Evolutionary conservation across 2,113 vertebrate species (phyloP).

Genomic region (Leucopsar rothschildi): DNA sequence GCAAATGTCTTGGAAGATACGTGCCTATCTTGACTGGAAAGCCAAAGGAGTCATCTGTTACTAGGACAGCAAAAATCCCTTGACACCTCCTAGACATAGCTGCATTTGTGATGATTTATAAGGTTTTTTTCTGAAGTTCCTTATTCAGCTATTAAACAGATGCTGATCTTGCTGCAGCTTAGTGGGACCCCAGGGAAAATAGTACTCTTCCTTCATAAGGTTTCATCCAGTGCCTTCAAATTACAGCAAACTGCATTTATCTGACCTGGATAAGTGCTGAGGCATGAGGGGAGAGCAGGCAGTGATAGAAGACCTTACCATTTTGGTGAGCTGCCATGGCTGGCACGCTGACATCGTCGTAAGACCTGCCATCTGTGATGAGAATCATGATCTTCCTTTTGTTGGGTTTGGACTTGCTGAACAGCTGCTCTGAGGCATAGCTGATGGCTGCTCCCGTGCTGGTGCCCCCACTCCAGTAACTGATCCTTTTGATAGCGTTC

Average conservation of each 20-base stretch:
- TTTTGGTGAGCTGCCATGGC: conserved; percentile 84
- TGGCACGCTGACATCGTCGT: conserved; percentile 86
- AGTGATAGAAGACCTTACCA: conserved; percentile 69
- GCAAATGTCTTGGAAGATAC: neutral
- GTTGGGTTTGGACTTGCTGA: conserved; percentile 94
- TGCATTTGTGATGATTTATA: neutral
- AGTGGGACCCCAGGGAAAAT: neutral
- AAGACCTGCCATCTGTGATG: conserved; percentile 94
- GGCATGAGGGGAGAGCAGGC: neutral
- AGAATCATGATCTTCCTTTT: conserved; percentile 98
- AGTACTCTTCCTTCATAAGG: neutral
- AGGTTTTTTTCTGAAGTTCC: neutral
- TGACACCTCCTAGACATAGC: neutral
- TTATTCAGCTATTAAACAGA: neutral
- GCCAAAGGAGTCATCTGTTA: neutral
- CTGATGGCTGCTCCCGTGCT: conserved; percentile 96
- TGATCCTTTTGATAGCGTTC: conserved; percentile 87
- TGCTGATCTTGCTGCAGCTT: neutral
- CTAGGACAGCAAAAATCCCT: neutral
- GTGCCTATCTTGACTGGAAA: neutral
- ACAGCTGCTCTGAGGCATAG: conserved; percentile 87
- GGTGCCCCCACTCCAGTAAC: conserved; percentile 97
- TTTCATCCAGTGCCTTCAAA: neutral
- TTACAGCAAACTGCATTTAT: neutral
- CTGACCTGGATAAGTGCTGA: neutral